Conservation (phyloP, 2,113 vertebrate genomes). For the Gadus chalcogrammus region DNA sequence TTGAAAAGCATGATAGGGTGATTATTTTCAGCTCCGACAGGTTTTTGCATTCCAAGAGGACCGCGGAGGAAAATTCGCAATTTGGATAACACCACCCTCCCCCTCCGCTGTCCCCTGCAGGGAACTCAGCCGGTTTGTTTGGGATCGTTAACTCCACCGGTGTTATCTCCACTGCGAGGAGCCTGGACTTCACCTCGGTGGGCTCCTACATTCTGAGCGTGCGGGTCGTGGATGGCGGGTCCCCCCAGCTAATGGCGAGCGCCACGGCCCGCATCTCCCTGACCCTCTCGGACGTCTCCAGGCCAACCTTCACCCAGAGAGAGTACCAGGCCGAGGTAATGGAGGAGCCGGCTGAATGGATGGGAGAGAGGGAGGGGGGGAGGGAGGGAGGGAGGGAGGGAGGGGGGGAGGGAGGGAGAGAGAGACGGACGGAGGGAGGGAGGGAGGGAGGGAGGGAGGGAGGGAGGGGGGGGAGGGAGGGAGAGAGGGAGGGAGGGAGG, state of each 20-base stretch:
- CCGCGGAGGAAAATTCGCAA: neutral
- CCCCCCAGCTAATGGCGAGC: constrained; percentile 84
- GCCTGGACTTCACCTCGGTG: constrained; percentile 82
- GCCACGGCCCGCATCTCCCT: constrained; percentile 86
- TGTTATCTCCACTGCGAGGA: constrained; percentile 83
- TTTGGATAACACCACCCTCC: constrained; percentile 6
- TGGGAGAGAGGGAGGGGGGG: no score
- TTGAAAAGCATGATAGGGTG: no score
- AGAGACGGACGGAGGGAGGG: no score
- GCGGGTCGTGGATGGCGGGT: constrained; percentile 85
- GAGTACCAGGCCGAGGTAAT: constrained; percentile 90
- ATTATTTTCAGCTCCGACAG: neutral
- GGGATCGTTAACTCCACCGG: constrained; percentile 89
- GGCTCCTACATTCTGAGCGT: constrained; percentile 89
- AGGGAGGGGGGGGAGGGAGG: no score
- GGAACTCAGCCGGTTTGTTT: constrained; percentile 88
- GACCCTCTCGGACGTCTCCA: constrained; percentile 86
- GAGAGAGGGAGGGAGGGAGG: no score
- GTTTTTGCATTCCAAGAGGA: neutral
- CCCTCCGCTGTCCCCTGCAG: constrained; percentile 62
- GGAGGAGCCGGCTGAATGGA: neutral
- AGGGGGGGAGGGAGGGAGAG: no score
- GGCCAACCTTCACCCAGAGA: constrained; percentile 84
- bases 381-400: no score
- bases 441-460: no score